phyloP scores from a whole-genome alignment of 2,113 vertebrate species.

The Chaenocephalus aceratus region DNA sequence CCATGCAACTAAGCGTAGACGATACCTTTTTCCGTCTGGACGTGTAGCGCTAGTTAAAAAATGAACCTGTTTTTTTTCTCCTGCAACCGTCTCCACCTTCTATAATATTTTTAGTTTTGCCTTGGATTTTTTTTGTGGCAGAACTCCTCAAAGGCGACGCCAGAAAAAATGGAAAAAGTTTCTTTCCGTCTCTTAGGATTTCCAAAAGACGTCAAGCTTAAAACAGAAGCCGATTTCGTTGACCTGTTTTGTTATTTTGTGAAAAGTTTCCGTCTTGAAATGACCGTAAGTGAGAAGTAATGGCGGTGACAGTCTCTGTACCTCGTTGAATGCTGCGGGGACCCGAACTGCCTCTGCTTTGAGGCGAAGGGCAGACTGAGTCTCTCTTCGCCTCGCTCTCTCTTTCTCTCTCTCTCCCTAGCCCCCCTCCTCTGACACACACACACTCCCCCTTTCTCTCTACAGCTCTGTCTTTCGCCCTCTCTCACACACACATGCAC shows the following conservation, averaged over 20 bases:
- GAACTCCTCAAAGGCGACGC: conserved; percentile 69
- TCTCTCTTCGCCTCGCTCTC: conserved; percentile 77
- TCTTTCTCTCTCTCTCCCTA: conserved; percentile 65
- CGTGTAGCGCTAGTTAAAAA: conserved; percentile 59
- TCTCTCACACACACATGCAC: conserved; percentile 32
- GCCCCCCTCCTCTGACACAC: conserved; percentile 56
- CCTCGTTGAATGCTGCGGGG: conserved; percentile 85
- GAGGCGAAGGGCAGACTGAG: conserved; percentile 79
- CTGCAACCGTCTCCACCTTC: conserved; percentile 51
- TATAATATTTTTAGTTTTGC: conserved; percentile 42
- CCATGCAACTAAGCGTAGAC: conserved; percentile 57
- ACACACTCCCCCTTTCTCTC: conserved; percentile 30
- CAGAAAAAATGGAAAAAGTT: conserved; percentile 46
- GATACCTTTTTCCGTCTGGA: conserved; percentile 54
- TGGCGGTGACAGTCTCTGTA: conserved; percentile 77
- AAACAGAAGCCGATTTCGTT: conserved; percentile 58
- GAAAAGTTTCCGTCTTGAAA: conserved; percentile 71
- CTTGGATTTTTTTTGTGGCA: conserved; percentile 52
- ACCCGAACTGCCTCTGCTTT: conserved; percentile 81
- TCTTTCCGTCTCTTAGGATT: conserved; percentile 71
- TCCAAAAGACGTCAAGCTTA: conserved; percentile 57
- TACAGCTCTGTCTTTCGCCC: conserved; percentile 22
- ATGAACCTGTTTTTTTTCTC: conserved; percentile 24
- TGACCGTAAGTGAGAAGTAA: conserved; percentile 74
- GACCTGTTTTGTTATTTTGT: conserved; percentile 53